Percentiles rank a stretch among this genome's conserved stretches.
These are phyloP conservation scores for Parotocinclus haroldoi DNA, from an alignment of 2,797 vertebrate genomes.

Conservation along the genomic window DNA sequence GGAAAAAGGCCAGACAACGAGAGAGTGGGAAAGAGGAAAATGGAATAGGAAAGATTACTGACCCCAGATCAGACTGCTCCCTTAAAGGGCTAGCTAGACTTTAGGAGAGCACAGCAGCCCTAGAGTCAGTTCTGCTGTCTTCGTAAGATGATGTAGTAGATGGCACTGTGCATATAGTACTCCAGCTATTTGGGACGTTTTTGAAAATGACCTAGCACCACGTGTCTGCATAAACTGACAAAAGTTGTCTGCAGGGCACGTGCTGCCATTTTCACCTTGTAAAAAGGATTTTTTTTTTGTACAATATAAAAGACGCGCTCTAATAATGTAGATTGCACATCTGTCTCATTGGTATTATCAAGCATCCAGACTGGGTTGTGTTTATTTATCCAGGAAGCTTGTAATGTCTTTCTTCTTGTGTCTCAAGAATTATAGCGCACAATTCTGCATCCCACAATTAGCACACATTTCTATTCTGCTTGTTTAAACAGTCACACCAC, in stretches of 20 bases:
- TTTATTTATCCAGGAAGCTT: neutral
- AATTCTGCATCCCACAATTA: too few species aligned
- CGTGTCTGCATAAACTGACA: conserved; percentile 23
- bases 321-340: neutral
- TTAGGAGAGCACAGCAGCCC: too few species aligned
- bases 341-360: neutral
- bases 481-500: neutral
- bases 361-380: neutral
- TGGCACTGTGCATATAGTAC: too few species aligned
- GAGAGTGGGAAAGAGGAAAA: neutral
- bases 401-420: conserved; percentile 9
- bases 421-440: conserved; percentile 5
- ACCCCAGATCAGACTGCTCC: conserved; percentile 2
- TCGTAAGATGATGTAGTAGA: too few species aligned
- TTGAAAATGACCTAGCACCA: neutral
- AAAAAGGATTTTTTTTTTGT: too few species aligned
- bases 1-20: conserved; percentile 23
- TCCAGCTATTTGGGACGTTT: too few species aligned
- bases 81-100: neutral
- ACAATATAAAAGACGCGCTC: too few species aligned
- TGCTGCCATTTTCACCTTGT: too few species aligned
- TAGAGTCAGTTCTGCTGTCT: too few species aligned
- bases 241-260: neutral
- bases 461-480: neutral
- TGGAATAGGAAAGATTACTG: neutral